A percentile compares a stretch with the other conserved stretches of the same genome.
Evolutionary conservation across 2,113 vertebrate species (phyloP).

Genomic region (Catagonus wagneri): DNA sequence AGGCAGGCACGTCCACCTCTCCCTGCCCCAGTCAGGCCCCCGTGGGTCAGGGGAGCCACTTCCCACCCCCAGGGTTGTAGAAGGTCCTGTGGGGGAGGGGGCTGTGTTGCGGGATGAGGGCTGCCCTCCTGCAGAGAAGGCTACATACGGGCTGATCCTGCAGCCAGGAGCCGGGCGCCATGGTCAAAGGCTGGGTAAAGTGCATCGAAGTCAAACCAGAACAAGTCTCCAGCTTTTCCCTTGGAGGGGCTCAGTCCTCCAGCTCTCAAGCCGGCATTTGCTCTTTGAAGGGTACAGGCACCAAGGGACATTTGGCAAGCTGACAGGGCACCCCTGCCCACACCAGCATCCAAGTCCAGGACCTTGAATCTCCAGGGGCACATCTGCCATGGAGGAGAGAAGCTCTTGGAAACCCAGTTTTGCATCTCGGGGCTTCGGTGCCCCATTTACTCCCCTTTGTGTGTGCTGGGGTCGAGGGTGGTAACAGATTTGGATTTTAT

Average conservation of each 20-base stretch:
- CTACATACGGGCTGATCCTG: background rate
- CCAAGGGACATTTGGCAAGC: background rate
- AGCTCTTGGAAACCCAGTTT: background rate
- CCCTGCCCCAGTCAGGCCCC: no score
- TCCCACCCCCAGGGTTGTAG: background rate
- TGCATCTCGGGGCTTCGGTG: background rate
- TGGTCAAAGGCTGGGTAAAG: background rate
- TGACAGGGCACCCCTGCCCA: background rate
- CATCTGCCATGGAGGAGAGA: background rate
- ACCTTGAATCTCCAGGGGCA: background rate
- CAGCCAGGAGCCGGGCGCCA: background rate
- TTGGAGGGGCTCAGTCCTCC: background rate
- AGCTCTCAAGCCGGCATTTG: background rate
- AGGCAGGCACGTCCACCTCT: background rate
- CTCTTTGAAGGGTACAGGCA: background rate
- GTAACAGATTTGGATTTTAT: background rate
- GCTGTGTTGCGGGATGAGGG: background rate
- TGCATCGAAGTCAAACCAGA: background rate
- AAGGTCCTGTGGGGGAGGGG: background rate
- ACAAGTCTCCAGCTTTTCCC: background rate
- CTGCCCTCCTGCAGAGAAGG: background rate
- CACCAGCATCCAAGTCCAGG: background rate
- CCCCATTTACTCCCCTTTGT: background rate
- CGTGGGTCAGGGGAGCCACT: background rate
- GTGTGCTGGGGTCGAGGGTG: fast-evolving